phyloP scores from a whole-genome alignment of 2,113 vertebrate genomes.

The Oryzias javanicus region DNA sequence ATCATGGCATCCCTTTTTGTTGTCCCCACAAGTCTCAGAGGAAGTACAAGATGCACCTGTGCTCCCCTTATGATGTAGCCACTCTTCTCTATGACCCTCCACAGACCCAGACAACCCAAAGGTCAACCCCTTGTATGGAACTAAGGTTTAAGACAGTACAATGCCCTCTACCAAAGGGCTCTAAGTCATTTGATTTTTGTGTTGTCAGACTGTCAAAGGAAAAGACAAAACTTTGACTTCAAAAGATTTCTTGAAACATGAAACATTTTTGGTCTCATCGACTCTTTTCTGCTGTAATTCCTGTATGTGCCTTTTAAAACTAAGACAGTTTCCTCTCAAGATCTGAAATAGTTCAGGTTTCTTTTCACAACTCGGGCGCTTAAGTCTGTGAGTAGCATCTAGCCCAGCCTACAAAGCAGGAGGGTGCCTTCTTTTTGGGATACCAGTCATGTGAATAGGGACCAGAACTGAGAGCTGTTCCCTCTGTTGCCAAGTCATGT shows the following conservation, averaged over 20 bases:
- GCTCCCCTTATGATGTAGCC: too few relatives aligned
- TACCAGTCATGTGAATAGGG: conserved; percentile 68
- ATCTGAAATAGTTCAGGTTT: conserved; percentile 9
- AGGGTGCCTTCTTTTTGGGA: conserved; percentile 57
- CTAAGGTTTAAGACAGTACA: conserved; percentile 31
- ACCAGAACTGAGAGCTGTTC: conserved; percentile 62
- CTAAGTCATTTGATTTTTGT: conserved; percentile 39
- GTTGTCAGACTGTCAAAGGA: conserved; percentile 15
- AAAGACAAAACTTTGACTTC: conserved; percentile 43
- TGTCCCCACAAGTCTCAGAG: too few relatives aligned
- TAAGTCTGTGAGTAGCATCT: conserved; percentile 18
- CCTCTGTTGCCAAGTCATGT: conserved; percentile 75
- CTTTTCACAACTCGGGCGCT: too few relatives aligned
- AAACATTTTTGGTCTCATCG: conserved; percentile 12
- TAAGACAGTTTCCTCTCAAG: conserved; percentile 22
- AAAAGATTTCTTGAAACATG: conserved; percentile 3
- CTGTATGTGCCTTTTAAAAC: neutral
- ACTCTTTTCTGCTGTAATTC: neutral
- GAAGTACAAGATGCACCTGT: too few relatives aligned
- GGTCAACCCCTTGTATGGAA: too few relatives aligned
- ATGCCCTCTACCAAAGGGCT: conserved; percentile 35
- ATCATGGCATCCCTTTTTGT: too few relatives aligned
- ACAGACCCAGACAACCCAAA: too few relatives aligned
- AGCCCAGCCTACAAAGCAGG: conserved; percentile 34
- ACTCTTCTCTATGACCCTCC: too few relatives aligned